phyloP scores from a whole-genome alignment of 2,113 vertebrate genomes.

The Poicephalus gulielmi region DNA sequence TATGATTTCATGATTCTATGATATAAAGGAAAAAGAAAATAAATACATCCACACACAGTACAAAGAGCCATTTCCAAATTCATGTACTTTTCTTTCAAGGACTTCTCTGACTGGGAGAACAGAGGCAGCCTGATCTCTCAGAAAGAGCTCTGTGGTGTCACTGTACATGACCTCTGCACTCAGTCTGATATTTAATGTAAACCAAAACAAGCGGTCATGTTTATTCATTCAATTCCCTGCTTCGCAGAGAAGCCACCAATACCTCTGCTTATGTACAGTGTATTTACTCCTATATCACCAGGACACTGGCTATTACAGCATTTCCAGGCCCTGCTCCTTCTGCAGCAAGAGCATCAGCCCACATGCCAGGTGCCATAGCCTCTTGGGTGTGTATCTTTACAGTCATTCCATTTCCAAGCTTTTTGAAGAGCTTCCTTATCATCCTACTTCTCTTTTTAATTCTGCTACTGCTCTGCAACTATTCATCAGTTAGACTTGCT shows the following conservation, averaged over 20 bases:
- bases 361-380: conserved; percentile 95
- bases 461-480: conserved; percentile 77
- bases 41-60: conserved; percentile 54
- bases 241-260: neutral
- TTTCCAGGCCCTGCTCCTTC: neutral
- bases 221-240: neutral
- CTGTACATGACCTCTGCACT: neutral
- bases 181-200: neutral
- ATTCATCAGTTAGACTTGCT: conserved; percentile 64
- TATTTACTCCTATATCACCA: neutral
- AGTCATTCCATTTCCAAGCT: conserved; percentile 92
- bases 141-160: neutral
- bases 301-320: neutral
- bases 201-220: neutral
- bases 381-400: conserved; percentile 89
- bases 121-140: neutral
- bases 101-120: neutral
- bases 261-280: neutral
- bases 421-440: conserved; percentile 81
- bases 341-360: conserved; percentile 75
- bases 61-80: conserved; percentile 33
- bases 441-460: conserved; percentile 77
- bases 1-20: neutral
- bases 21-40: conserved; percentile 32
- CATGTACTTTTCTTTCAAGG: neutral